Evolutionary conservation across 2,888 invertebrate genomes (phyloP).

Genomic region (Zaprionus obscuricornis): DNA sequence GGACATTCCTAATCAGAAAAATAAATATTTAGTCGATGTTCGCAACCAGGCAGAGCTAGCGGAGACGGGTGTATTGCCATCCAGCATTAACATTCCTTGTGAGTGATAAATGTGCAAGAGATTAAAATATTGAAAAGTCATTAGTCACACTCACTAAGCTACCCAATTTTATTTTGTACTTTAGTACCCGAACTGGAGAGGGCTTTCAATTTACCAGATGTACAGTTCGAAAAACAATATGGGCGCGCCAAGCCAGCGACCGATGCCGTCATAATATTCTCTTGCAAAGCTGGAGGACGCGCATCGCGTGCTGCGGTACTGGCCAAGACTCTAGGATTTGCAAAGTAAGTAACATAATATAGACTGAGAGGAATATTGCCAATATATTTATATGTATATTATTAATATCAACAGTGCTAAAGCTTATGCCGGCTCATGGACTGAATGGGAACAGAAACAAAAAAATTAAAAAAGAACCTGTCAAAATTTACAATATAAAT

Average conservation of each 20-base stretch:
- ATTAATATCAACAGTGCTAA: slow-evolving; percentile 75
- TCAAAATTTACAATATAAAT: slow-evolving; percentile 31
- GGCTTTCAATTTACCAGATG: slow-evolving; percentile 74
- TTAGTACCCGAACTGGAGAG: slow-evolving; percentile 78
- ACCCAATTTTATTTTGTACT: background rate
- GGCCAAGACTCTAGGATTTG: slow-evolving; percentile 79
- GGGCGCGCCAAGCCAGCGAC: slow-evolving; percentile 85
- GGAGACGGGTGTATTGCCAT: slow-evolving; percentile 89
- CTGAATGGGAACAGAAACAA: slow-evolving; percentile 81
- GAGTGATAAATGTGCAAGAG: slow-evolving; percentile 78
- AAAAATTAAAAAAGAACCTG: slow-evolving; percentile 14
- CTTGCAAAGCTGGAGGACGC: slow-evolving; percentile 88
- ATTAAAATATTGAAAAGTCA: slow-evolving; percentile 2
- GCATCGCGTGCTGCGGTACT: slow-evolving; percentile 87
- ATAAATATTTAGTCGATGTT: slow-evolving; percentile 89
- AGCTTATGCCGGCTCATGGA: slow-evolving; percentile 82
- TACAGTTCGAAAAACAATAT: slow-evolving; percentile 81
- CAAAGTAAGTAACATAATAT: slow-evolving; percentile 70
- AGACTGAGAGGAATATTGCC: slow-evolving; percentile 14
- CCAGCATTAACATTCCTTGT: slow-evolving; percentile 91
- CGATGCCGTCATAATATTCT: slow-evolving; percentile 87
- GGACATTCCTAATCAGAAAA: slow-evolving; percentile 84
- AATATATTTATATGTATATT: slow-evolving; percentile 27
- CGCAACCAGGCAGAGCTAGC: slow-evolving; percentile 89
- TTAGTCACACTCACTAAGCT: slow-evolving; percentile 21